Percentiles rank a stretch among this genome's conserved stretches.
phyloP scores from a whole-genome alignment of 2,797 vertebrate species.

The Halcyon smyrnensis region DNA sequence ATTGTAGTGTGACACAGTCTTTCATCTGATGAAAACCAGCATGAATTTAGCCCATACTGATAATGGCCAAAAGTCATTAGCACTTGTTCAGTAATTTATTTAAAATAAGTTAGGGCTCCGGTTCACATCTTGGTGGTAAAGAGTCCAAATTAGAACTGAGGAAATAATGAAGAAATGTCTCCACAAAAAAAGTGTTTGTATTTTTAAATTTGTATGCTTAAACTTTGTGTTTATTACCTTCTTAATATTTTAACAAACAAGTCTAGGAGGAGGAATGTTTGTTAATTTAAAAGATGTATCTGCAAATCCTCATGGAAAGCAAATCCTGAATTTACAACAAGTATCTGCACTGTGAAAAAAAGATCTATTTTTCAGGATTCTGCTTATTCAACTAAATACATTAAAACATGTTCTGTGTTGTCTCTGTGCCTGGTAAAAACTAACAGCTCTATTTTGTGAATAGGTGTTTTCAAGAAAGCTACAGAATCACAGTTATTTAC shows the following conservation, averaged over 20 bases:
- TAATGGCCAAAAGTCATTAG: slow-evolving; percentile 70
- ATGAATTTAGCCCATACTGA: slow-evolving; percentile 61
- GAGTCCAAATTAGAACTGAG: slow-evolving; percentile 34
- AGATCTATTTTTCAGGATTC: not conserved
- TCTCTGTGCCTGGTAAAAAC: not conserved
- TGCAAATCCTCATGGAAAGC: not conserved
- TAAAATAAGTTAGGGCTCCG: slow-evolving; percentile 61
- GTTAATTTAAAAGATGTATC: slow-evolving; percentile 16
- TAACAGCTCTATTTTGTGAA: not conserved
- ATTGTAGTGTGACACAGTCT: slow-evolving; percentile 63
- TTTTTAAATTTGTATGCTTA: not conserved
- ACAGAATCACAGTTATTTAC: not conserved
- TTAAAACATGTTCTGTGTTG: not conserved
- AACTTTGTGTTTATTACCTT: slow-evolving; percentile 4
- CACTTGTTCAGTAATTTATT: slow-evolving; percentile 69
- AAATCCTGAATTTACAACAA: slow-evolving; percentile 35
- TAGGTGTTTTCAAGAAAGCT: not conserved
- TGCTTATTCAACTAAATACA: not conserved
- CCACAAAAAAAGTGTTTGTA: not conserved
- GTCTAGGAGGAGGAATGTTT: not conserved
- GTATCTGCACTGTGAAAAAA: not conserved
- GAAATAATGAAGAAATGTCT: slow-evolving; percentile 26
- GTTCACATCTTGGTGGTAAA: slow-evolving; percentile 13
- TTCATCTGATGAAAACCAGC: slow-evolving; percentile 73
- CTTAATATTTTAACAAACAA: slow-evolving; percentile 38